These are phyloP conservation scores for Pelobates fuscus DNA, from an alignment of 2,113 vertebrate genomes.

Conservation along the genomic window DNA sequence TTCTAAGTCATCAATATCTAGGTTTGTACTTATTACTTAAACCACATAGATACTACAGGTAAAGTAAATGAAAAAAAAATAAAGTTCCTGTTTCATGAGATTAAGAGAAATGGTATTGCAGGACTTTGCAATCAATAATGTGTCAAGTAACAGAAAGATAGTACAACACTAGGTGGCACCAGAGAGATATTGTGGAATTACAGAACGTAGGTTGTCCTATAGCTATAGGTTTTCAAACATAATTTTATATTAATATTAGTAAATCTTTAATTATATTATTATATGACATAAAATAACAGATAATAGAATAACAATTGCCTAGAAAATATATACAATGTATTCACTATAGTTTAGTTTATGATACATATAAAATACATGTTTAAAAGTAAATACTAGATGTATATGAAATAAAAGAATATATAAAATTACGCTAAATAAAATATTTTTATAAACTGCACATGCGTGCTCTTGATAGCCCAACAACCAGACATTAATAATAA, in stretches of 20 bases:
- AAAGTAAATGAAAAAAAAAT: neutral
- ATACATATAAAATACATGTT: too few species aligned
- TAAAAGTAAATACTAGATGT: too few species aligned
- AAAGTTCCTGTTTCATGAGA: neutral
- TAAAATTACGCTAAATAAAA: too few species aligned
- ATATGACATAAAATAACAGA: too few species aligned
- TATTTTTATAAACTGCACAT: too few species aligned
- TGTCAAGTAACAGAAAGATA: neutral
- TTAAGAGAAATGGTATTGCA: neutral
- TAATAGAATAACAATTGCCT: too few species aligned
- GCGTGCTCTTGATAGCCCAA: too few species aligned
- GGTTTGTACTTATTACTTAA: neutral
- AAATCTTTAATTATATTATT: too few species aligned
- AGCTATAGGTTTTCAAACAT: neutral
- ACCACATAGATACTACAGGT: neutral
- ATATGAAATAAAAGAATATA: too few species aligned
- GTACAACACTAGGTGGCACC: constrained; percentile 44
- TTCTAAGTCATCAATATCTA: neutral
- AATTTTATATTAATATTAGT: neutral
- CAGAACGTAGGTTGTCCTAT: neutral
- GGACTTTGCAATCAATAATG: neutral
- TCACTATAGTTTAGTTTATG: too few species aligned
- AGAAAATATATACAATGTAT: too few species aligned
- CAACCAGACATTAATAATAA: too few species aligned
- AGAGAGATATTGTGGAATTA: constrained; percentile 29